Evolutionary conservation across 2,888 invertebrate genomes (phyloP).

Genomic region (Arctia plantaginis): DNA sequence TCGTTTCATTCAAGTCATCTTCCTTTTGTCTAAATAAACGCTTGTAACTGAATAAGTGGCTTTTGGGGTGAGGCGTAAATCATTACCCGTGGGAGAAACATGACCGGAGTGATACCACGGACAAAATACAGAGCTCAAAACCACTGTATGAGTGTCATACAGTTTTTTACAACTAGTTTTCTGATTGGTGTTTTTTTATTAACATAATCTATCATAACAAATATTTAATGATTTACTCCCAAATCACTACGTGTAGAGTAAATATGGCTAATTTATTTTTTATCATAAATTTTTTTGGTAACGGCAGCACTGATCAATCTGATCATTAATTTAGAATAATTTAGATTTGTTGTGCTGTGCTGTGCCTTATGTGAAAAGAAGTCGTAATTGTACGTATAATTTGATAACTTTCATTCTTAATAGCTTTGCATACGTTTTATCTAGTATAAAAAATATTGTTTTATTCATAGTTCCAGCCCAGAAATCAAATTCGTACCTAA

Average conservation of each 20-base stretch:
- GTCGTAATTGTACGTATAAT: neutral
- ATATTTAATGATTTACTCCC: too few species aligned
- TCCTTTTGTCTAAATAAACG: neutral
- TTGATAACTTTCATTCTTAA: neutral
- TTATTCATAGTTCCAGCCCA: constrained; percentile 27
- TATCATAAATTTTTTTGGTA: neutral
- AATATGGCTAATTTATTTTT: too few species aligned
- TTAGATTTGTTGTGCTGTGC: neutral
- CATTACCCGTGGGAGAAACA: too few species aligned
- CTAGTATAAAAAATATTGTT: constrained; percentile 15
- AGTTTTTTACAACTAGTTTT: neutral
- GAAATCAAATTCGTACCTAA: constrained; percentile 16
- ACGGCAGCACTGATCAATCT: neutral
- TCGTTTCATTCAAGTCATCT: neutral
- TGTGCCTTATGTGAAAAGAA: constrained; percentile 14
- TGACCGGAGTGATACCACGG: too few species aligned
- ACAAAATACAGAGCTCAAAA: too few species aligned
- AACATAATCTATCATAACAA: too few species aligned
- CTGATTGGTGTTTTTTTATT: too few species aligned
- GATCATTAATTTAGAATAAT: too few species aligned
- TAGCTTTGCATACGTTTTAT: neutral
- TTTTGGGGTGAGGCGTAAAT: neutral
- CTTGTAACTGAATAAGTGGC: neutral
- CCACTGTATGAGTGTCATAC: neutral
- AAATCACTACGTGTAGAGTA: too few species aligned